Base-by-base conservation (phyloP, 2,888 invertebrate genomes). In the Litoditis marina region DNA sequence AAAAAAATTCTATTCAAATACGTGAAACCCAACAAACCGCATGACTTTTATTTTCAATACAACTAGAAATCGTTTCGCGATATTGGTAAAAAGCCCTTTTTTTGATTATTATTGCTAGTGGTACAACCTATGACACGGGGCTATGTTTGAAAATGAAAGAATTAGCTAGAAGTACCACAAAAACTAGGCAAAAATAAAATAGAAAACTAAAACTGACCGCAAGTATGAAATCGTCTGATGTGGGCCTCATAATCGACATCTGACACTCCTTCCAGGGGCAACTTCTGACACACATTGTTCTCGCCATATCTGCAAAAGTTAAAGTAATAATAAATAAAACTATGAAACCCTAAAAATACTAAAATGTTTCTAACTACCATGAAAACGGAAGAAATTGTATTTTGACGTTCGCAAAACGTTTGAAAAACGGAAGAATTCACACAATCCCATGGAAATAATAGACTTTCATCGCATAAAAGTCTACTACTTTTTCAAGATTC, bases 231-330 rank as follows among this genome's bases (percentile, higher is more conserved):
- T 80, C 89, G 89, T 66, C 88, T 86, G 56, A 92, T 89, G 84
- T 93, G 92, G 74, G 89, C 89, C 85, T 91, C 89, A 84, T 92
- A 93, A 82, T 93, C 92, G 63, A 89, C 88, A 84, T 91, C 91
- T 69, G 89, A 89, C 65, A 92, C 90, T 75, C 92, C 92, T 83
- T 92, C 92, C 80, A 92, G 87, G n/a, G 92, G 92, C 71, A 92
- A 85, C 61, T 91, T 90, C 54, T 89, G 89, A 84, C 92, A 93
- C 50, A 92, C 90, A 59, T 89, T 89, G 85, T 92, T 92, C 81
- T 89, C 89, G 46, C 92, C 92, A 87, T 92, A 93, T 79, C 89
- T 90, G n/a, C n/a, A n/a, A n/a, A n/a, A n/a, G n/a, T n/a, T n/a
- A 60, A 19, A 66, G 54, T 4, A 19, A 13, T 2, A 42, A 55